Evolutionary conservation across 2,113 vertebrate species (phyloP), one percentile per base, ranked within the genome.

Genomic region (Dasyprocta punctata): DNA sequence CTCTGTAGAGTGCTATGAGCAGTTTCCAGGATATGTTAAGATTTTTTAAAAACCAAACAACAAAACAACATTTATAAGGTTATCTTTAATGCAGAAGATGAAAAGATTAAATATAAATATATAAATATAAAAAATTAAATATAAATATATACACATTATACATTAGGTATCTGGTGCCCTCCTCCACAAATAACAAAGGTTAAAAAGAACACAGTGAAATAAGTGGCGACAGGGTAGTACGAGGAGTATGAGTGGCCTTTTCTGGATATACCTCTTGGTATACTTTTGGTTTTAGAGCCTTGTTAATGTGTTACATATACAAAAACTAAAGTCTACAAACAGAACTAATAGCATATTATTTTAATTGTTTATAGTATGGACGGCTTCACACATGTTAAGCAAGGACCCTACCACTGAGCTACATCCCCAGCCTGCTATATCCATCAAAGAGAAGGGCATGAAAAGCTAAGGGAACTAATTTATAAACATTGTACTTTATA

Each of bases 301-400:
- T 95, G 67, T 44, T 90, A 80, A 71, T 17, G 38, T 28, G 38
- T 33, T n/a, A 80, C 2, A 10, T 36, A 80, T 49, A 88, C 28
- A 73, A 95, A 94, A 87, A 58, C 28, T 41, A 90, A 92, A 86
- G 75, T 22, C n/a, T 86, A 69, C 10, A 52, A 77, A 96, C 61
- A 89, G 13, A 44, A 54, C 24, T 41, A 63, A 71, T 4, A 54
- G 19, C 5, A 26, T 38, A 58, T 33, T 78, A 33, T 52, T 49
- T 26, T 78, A 77, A 77, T 47, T 28, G 22, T 78, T 17, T 78
- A 7, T 78, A 19, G 75, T 52, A 78, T 33, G 3, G 65, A 78
- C 28, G 47, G 75, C 47, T 78, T 52, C 30, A 52, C 47, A 49
- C 26, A 52, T 78, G 47, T 47, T 78, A 78, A 47, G 28, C 47